A percentile compares a stretch with the other conserved stretches of the same genome.
phyloP scores from a whole-genome alignment of 2,888 invertebrate species.

The Spilosoma lubricipeda region DNA sequence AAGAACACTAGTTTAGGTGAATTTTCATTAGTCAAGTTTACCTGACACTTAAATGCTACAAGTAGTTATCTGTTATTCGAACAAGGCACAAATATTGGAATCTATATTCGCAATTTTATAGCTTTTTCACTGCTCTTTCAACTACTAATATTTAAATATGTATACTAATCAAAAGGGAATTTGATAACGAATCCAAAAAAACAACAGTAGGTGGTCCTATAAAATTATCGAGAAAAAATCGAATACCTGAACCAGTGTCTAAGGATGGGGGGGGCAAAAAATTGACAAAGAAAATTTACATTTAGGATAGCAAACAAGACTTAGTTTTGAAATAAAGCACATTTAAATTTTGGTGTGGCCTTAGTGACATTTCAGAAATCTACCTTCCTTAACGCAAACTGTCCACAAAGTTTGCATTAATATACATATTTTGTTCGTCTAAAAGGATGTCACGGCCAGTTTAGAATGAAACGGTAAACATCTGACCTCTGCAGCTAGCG shows the following conservation, averaged over 20 bases:
- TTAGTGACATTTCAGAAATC: constrained; percentile 2
- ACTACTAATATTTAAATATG: no score
- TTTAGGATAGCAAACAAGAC: neutral
- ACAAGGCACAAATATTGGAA: constrained; percentile 28
- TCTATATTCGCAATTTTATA: no score
- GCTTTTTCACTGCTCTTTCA: no score
- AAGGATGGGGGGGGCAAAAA: no score
- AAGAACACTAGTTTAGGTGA: constrained; percentile 74
- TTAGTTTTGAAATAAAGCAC: constrained; percentile 6
- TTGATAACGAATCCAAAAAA: no score
- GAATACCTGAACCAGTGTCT: no score
- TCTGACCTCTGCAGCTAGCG: constrained; percentile 1
- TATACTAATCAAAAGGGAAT: no score
- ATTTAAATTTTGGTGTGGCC: constrained; percentile 4
- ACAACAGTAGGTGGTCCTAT: no score
- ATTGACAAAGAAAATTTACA: neutral
- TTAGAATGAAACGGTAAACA: neutral
- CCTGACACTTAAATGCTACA: constrained; percentile 56
- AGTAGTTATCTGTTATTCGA: constrained; percentile 40
- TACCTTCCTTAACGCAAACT: constrained; percentile 7
- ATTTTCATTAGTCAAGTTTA: constrained; percentile 72
- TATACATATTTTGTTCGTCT: constrained; percentile 18
- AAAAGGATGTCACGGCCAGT: constrained; percentile 4
- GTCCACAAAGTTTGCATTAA: constrained; percentile 16
- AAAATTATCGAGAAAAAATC: no score